These are phyloP conservation scores for Nemoura dubitans DNA, from an alignment of 2,888 invertebrate genomes.

Conservation along the genomic window DNA sequence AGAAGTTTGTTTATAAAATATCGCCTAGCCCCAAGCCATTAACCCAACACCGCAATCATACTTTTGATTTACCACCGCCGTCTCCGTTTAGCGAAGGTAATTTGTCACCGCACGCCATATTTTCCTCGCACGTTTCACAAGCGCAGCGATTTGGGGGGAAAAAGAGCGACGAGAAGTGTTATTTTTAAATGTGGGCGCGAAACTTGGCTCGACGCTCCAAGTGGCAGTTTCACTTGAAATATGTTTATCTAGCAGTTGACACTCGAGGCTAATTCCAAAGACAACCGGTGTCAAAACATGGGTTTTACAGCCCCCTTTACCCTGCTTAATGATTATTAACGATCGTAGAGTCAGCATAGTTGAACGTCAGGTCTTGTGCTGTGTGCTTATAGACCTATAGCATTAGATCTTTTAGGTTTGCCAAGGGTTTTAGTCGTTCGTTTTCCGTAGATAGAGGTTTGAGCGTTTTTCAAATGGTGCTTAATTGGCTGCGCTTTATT, in stretches of 20 bases:
- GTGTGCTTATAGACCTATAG: neutral
- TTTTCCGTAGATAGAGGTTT: neutral
- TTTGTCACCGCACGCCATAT: neutral
- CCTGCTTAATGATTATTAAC: slow-evolving; percentile 18
- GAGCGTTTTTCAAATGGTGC: neutral
- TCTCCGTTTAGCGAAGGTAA: neutral
- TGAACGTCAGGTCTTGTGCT: neutral
- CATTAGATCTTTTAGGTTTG: neutral
- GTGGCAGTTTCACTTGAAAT: neutral
- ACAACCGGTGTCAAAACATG: slow-evolving; percentile 27
- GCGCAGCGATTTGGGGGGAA: slow-evolving; percentile 76
- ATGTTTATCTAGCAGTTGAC: neutral
- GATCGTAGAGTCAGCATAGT: neutral
- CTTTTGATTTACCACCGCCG: neutral
- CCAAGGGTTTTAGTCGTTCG: neutral
- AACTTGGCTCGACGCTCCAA: neutral
- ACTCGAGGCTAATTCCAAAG: slow-evolving; percentile 5
- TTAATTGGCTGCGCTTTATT: neutral
- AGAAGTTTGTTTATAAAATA: neutral
- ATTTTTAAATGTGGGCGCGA: slow-evolving; percentile 20
- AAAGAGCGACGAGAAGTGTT: neutral
- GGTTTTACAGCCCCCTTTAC: neutral
- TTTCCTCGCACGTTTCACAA: slow-evolving; percentile 57
- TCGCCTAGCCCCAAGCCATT: neutral
- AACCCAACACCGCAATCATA: neutral